These are phyloP conservation scores for Eospalax fontanierii DNA, from an alignment of 2,797 vertebrate genomes.

Conservation along the genomic window DNA sequence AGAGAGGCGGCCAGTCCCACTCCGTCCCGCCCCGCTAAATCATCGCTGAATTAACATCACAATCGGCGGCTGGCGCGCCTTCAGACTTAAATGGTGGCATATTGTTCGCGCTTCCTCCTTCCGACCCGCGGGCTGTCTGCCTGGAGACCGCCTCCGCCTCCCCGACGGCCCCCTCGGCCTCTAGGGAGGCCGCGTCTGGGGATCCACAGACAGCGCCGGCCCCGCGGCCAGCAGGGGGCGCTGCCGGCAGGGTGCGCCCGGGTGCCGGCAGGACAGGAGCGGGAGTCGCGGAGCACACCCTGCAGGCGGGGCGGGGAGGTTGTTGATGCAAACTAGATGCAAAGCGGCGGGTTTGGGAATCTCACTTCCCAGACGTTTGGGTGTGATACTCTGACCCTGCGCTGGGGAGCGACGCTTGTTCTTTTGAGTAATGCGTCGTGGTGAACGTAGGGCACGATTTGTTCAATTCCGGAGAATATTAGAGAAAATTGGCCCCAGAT, in stretches of 20 bases:
- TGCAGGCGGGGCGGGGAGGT: too few relatives aligned
- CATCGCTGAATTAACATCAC: constrained; percentile 87
- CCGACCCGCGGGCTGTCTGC: not conserved
- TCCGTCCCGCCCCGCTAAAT: constrained; percentile 83
- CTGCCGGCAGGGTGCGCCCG: not conserved
- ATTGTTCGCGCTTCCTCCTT: constrained; percentile 72
- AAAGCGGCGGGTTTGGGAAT: not conserved
- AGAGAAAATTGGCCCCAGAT: not conserved
- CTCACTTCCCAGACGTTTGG: not conserved
- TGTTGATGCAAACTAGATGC: constrained; percentile 49
- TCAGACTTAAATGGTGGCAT: constrained; percentile 84
- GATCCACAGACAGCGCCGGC: not conserved
- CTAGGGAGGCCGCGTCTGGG: not conserved
- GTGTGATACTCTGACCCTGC: not conserved
- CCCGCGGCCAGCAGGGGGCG: not conserved
- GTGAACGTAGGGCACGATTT: not conserved
- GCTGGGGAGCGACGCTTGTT: not conserved
- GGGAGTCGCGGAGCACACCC: too few relatives aligned
- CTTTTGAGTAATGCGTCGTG: not conserved
- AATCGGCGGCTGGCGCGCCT: constrained; percentile 80
- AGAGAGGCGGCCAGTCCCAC: constrained; percentile 59
- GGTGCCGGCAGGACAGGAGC: not conserved
- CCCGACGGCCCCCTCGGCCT: not conserved
- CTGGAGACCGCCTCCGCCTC: not conserved
- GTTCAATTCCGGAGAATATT: not conserved